A percentile compares a stretch with the other conserved stretches of the same genome.
Conservation (phyloP, 1,140 invertebrate genomes). For the Solen grandis region DNA sequence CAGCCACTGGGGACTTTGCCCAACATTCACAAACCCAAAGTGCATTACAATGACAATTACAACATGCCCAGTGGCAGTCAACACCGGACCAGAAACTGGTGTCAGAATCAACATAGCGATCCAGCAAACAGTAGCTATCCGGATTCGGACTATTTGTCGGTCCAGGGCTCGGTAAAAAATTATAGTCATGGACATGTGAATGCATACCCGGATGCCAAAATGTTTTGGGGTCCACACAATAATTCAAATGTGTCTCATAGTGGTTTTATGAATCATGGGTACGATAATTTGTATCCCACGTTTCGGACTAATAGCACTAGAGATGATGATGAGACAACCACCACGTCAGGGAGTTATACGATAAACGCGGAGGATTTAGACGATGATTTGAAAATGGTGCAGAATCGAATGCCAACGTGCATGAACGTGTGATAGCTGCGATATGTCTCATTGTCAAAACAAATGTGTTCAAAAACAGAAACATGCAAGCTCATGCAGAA, state of each 20-base stretch:
- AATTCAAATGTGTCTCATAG: neutral
- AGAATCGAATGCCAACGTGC: neutral
- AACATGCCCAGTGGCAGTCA: neutral
- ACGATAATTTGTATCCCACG: slow-evolving; percentile 20
- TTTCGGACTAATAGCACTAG: slow-evolving; percentile 47
- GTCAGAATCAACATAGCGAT: slow-evolving; percentile 35
- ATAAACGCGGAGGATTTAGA: slow-evolving; percentile 52
- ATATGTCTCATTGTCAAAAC: no score
- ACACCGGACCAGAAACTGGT: slow-evolving; percentile 22
- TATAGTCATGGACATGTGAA: slow-evolving; percentile 20
- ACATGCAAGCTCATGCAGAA: no score
- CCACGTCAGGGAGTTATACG: slow-evolving; percentile 55
- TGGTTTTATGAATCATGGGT: slow-evolving; percentile 26
- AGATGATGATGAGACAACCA: slow-evolving; percentile 54
- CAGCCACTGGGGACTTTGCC: slow-evolving; percentile 1
- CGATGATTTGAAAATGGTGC: slow-evolving; percentile 20
- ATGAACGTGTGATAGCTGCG: neutral
- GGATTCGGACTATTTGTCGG: slow-evolving; percentile 38
- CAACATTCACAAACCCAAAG: slow-evolving; percentile 17
- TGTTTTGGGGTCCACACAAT: slow-evolving; percentile 12
- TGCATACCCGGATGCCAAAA: neutral
- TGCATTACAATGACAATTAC: slow-evolving; percentile 37
- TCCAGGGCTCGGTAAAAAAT: slow-evolving; percentile 26
- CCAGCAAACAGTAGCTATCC: slow-evolving; percentile 39
- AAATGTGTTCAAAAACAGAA: no score